Percentiles rank a stretch among this genome's conserved stretches.
Evolutionary conservation across 2,888 invertebrate genomes (phyloP).

Genomic region (Xiphydria camelus): DNA sequence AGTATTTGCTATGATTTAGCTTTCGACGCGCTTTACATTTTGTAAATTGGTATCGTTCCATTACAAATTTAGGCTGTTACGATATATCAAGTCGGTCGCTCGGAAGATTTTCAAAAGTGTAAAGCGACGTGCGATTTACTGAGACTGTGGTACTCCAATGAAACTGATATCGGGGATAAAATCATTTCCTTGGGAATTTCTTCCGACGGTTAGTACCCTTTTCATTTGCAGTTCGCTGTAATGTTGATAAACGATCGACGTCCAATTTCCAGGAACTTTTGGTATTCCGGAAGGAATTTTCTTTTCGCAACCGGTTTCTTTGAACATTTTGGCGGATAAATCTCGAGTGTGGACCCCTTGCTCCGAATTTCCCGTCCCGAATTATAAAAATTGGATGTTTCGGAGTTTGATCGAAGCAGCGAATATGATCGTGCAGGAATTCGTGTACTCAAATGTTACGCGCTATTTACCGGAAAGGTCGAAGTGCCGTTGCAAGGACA

Average conservation of each 20-base stretch:
- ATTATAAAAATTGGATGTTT: conserved; percentile 21
- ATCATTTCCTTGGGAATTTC: conserved; percentile 62
- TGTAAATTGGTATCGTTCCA: conserved; percentile 1
- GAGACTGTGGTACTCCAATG: conserved; percentile 60
- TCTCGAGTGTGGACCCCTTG: conserved; percentile 32
- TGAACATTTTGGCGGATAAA: conserved; percentile 24
- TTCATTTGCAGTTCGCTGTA: conserved; percentile 5
- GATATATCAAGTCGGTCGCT: conserved; percentile 32
- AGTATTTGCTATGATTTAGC: too few relatives aligned
- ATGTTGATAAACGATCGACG: background rate
- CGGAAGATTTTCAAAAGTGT: conserved; percentile 45
- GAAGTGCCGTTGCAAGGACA: too few relatives aligned
- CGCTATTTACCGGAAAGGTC: too few relatives aligned
- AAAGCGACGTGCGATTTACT: conserved; percentile 59
- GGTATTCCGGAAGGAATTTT: conserved; percentile 61
- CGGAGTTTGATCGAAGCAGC: conserved; percentile 28
- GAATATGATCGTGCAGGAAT: conserved; percentile 18
- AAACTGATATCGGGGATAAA: conserved; percentile 45
- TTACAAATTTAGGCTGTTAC: conserved; percentile 18
- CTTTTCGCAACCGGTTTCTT: conserved; percentile 63
- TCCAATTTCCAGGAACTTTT: conserved; percentile 58
- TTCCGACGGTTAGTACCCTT: conserved; percentile 59
- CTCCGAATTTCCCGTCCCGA: conserved; percentile 32
- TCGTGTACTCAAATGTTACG: background rate
- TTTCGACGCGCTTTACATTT: background rate